A percentile compares a stretch with the other conserved stretches of the same genome.
Evolutionary conservation across 2,113 vertebrate genomes (phyloP).

Genomic region (Serinus canaria): DNA sequence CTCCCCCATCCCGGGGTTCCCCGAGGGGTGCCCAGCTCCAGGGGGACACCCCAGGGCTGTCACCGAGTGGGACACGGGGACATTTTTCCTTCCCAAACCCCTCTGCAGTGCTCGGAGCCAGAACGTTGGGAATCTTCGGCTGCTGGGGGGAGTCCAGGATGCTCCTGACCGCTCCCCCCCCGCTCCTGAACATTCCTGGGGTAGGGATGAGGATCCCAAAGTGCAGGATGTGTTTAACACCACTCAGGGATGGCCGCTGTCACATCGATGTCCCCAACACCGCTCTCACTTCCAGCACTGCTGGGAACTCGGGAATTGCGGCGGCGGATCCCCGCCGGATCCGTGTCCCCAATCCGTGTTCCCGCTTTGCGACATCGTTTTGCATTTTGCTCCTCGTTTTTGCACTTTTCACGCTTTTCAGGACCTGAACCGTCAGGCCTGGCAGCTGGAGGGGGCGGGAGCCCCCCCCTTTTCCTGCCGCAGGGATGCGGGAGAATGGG

Average conservation of each 20-base stretch:
- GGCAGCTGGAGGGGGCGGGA: background rate
- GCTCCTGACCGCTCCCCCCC: fast-evolving
- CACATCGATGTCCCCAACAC: slow-evolving; percentile 16
- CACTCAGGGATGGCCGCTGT: background rate
- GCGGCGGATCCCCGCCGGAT: background rate
- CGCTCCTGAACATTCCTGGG: fast-evolving
- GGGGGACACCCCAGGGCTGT: background rate
- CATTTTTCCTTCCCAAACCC: fast-evolving
- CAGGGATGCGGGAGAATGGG: fast-evolving
- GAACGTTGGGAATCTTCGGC: fast-evolving
- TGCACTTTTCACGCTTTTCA: background rate
- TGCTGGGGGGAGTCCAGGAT: fast-evolving
- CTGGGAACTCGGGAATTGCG: background rate
- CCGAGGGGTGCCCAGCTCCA: background rate
- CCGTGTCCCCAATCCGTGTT: background rate
- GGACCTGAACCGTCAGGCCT: background rate
- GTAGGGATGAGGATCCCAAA: background rate
- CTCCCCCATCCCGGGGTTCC: background rate
- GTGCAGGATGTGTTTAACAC: background rate
- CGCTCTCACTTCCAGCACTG: background rate
- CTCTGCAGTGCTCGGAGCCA: fast-evolving
- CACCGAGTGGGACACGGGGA: fast-evolving
- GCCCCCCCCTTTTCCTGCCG: background rate
- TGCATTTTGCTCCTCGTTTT: slow-evolving; percentile 3
- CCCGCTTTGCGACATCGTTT: background rate